phyloP scores from a whole-genome alignment of 2,113 vertebrate genomes.

The Myodes glareolus region DNA sequence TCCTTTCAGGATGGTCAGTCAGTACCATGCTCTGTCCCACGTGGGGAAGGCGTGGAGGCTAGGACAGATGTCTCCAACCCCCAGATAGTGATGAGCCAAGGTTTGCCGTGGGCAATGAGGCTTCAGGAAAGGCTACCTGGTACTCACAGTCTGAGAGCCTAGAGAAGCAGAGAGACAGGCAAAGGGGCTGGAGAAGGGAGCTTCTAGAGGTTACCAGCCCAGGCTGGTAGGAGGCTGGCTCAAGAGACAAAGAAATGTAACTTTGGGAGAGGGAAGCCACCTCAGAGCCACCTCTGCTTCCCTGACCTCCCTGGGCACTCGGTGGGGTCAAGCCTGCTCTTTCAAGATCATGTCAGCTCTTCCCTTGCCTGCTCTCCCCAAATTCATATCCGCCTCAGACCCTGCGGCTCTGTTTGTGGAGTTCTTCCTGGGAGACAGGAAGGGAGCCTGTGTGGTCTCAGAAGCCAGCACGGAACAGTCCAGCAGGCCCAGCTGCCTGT shows the following conservation, averaged over 20 bases:
- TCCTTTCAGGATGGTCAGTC: not conserved
- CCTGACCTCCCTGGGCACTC: not conserved
- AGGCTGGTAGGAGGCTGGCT: not conserved
- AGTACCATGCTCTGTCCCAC: not conserved
- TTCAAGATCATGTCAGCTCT: not conserved
- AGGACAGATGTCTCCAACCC: conserved; percentile 17
- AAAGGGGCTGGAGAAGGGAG: not conserved
- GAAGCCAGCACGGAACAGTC: not conserved
- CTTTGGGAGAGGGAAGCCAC: not conserved
- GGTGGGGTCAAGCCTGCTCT: not conserved
- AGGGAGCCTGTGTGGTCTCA: not conserved
- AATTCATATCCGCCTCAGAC: not conserved
- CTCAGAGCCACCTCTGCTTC: not conserved
- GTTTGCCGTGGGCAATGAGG: not conserved
- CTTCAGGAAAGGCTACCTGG: not conserved
- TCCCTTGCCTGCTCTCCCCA: not conserved
- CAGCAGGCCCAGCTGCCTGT: conserved; percentile 7
- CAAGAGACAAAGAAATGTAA: not conserved
- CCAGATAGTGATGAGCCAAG: not conserved
- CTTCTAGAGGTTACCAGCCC: not conserved
- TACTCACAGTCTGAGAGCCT: not conserved
- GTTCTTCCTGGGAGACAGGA: not conserved
- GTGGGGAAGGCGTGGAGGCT: not conserved
- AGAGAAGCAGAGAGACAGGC: not conserved
- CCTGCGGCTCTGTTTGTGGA: not conserved